These are phyloP conservation scores for Aricia artaxerxes DNA, from an alignment of 2,888 invertebrate species.

Conservation along the genomic window DNA sequence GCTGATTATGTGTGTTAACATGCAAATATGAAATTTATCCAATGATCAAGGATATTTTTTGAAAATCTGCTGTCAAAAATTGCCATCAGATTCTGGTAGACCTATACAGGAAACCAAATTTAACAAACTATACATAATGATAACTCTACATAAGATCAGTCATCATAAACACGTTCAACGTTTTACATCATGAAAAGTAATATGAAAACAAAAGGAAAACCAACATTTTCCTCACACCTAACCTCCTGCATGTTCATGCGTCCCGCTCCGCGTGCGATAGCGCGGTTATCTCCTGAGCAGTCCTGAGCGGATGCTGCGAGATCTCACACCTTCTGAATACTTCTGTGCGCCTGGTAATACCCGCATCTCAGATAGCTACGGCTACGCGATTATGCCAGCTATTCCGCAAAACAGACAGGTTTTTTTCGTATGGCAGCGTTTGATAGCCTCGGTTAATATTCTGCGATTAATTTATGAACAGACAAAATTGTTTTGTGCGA, in stretches of 20 bases:
- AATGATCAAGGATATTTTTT: no score
- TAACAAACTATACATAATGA: no score
- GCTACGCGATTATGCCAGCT: background rate
- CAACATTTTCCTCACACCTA: background rate
- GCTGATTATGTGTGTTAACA: no score
- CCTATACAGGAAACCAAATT: no score
- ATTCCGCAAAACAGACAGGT: constrained; percentile 8
- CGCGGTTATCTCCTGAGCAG: constrained; percentile 16
- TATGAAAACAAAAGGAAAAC: background rate
- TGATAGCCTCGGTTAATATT: no score
- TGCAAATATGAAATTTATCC: no score
- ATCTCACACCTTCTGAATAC: background rate
- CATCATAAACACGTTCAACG: background rate
- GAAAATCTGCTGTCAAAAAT: no score
- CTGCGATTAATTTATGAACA: no score
- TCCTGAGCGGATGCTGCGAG: constrained; percentile 17
- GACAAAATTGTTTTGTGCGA: no score
- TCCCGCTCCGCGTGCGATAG: constrained; percentile 15
- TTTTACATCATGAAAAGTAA: background rate
- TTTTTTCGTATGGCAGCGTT: constrained; percentile 9
- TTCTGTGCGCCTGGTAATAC: background rate
- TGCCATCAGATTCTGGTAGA: no score
- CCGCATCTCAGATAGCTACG: constrained; percentile 21
- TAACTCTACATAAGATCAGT: background rate
- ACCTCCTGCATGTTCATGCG: background rate